These are phyloP conservation scores for Myotis davidii DNA, from an alignment of 2,113 vertebrate genomes.

Conservation along the genomic window DNA sequence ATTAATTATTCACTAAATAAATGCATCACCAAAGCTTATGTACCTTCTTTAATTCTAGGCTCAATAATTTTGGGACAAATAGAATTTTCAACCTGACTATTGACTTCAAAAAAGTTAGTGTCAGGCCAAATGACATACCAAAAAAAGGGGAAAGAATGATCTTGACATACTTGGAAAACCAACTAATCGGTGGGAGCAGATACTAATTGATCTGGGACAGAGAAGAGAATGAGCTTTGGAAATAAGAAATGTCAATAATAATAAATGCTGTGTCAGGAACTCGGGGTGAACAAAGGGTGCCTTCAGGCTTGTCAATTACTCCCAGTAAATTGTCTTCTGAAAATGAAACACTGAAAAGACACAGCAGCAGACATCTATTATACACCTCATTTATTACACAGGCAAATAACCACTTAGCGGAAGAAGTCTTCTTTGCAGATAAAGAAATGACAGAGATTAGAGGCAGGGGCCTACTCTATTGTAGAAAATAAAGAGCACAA, in stretches of 20 bases:
- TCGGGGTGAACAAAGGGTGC: neutral
- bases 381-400: neutral
- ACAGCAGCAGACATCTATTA: neutral
- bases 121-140: neutral
- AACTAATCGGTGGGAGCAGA: neutral
- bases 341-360: constrained; percentile 17
- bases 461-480: neutral
- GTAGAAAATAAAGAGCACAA: neutral
- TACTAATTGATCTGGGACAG: neutral
- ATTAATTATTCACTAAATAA: neutral
- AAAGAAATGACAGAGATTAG: neutral
- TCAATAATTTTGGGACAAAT: neutral
- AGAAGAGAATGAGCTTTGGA: neutral
- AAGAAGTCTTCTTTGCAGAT: neutral
- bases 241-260: neutral
- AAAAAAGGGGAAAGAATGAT: neutral
- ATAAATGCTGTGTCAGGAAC: constrained; percentile 6
- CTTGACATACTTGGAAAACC: neutral
- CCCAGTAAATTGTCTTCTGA: neutral
- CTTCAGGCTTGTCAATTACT: neutral
- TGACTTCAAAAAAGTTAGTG: neutral
- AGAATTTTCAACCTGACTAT: neutral
- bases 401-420: neutral
- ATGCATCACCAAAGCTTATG: neutral
- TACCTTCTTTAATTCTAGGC: neutral